These are phyloP conservation scores for Nudaria mundana DNA, from an alignment of 2,888 invertebrate genomes.

Conservation along the genomic window DNA sequence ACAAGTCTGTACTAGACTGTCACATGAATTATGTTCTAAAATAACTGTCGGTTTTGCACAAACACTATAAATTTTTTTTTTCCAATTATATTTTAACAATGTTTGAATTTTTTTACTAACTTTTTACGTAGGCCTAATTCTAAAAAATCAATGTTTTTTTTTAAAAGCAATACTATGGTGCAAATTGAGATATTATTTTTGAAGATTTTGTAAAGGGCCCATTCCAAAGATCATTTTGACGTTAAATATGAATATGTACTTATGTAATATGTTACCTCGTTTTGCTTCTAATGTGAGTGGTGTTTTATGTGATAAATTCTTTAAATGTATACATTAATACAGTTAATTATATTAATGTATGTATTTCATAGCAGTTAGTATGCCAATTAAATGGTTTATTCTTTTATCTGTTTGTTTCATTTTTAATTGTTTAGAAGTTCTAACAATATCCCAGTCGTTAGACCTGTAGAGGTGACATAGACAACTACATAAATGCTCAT, in stretches of 20 bases:
- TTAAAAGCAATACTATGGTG: conserved; percentile 9
- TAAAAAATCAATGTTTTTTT: no score
- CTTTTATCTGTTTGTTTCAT: conserved; percentile 58
- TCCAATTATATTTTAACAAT: conserved; percentile 22
- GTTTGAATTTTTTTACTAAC: conserved; percentile 37
- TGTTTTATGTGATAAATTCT: conserved; percentile 78
- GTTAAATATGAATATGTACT: conserved; percentile 43
- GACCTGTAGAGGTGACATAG: no score
- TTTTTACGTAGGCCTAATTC: conserved; percentile 24
- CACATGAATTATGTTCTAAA: not conserved
- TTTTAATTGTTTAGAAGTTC: no score
- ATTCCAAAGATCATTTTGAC: conserved; percentile 62
- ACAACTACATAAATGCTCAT: no score
- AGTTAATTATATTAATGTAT: conserved; percentile 57
- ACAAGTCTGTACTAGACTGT: no score
- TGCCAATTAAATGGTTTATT: conserved; percentile 77
- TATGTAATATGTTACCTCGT: conserved; percentile 44
- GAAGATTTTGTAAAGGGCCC: conserved; percentile 39
- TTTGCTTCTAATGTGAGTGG: conserved; percentile 67
- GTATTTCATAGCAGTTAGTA: conserved; percentile 72
- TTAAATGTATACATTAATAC: conserved; percentile 52
- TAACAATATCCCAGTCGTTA: no score
- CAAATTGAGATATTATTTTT: conserved; percentile 24
- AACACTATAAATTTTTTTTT: conserved; percentile 25
- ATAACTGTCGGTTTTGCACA: conserved; percentile 24